Percentiles rank a stretch among this genome's conserved stretches.
Evolutionary conservation across 2,797 vertebrate genomes (phyloP).

Genomic region (Melanotaenia maccullochi): DNA sequence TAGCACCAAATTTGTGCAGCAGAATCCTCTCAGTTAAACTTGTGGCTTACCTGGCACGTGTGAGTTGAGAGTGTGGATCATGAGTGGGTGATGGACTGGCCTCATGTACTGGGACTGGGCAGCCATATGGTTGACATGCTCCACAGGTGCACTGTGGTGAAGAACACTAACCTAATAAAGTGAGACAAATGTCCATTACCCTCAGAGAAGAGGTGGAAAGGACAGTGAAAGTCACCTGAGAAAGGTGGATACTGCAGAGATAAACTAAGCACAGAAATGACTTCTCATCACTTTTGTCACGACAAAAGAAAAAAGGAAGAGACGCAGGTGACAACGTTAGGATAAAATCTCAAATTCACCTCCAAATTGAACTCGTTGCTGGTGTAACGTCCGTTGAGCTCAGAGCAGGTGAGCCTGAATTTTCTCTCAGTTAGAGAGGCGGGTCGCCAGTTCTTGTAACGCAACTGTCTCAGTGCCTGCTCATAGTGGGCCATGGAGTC

Average conservation of each 20-base stretch:
- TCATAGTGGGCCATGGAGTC: conserved; percentile 95
- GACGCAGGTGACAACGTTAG: neutral
- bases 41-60: conserved; percentile 85
- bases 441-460: conserved; percentile 90
- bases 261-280: neutral
- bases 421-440: conserved; percentile 83
- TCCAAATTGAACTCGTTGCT: conserved; percentile 97
- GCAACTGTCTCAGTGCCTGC: conserved; percentile 89
- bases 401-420: conserved; percentile 95
- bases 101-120: conserved; percentile 90
- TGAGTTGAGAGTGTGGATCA: conserved; percentile 82
- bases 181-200: neutral
- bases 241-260: neutral
- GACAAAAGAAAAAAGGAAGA: neutral
- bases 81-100: conserved; percentile 88
- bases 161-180: conserved; percentile 87
- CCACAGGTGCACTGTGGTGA: conserved; percentile 86
- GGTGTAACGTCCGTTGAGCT: conserved; percentile 95
- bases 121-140: conserved; percentile 90
- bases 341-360: conserved; percentile 61
- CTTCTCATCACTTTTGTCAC: no score
- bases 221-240: neutral
- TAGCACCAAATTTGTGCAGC: neutral
- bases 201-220: neutral
- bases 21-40: neutral